Evolutionary conservation across 2,888 invertebrate genomes (phyloP).

Genomic region (Callimorpha dominula): DNA sequence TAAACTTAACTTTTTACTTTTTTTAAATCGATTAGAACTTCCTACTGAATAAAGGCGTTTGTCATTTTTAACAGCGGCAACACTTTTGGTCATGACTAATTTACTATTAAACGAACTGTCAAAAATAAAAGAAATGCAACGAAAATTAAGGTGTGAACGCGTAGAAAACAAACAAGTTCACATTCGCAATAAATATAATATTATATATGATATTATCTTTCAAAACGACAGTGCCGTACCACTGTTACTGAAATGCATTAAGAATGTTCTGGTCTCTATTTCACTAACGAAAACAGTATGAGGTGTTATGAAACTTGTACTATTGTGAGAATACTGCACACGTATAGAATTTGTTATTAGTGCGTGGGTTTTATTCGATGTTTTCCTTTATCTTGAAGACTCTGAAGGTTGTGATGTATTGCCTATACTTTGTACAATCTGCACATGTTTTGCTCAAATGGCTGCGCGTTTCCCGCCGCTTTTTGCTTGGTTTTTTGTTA

Average conservation of each 20-base stretch:
- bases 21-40: too few species aligned
- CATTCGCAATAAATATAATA: too few species aligned
- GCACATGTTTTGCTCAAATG: slow-evolving; percentile 9
- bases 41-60: too few species aligned
- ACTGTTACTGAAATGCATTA: background rate
- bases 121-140: too few species aligned
- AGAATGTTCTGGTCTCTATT: background rate
- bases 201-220: too few species aligned
- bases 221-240: background rate
- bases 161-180: too few species aligned
- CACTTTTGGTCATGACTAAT: too few species aligned
- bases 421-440: slow-evolving; percentile 22
- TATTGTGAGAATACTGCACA: slow-evolving; percentile 29
- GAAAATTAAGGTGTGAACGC: too few species aligned
- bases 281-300: slow-evolving; percentile 14
- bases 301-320: slow-evolving; percentile 18
- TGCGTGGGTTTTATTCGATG: slow-evolving; percentile 11
- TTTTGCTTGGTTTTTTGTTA: slow-evolving; percentile 6
- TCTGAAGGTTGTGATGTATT: slow-evolving; percentile 28
- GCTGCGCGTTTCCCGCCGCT: background rate
- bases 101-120: too few species aligned
- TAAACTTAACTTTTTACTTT: too few species aligned
- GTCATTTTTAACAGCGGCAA: too few species aligned
- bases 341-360: slow-evolving; percentile 26
- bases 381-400: slow-evolving; percentile 20